A percentile compares a stretch with the other conserved stretches of the same genome.
Conservation (phyloP, 2,797 vertebrate genomes). For the Chrosomus eos region DNA sequence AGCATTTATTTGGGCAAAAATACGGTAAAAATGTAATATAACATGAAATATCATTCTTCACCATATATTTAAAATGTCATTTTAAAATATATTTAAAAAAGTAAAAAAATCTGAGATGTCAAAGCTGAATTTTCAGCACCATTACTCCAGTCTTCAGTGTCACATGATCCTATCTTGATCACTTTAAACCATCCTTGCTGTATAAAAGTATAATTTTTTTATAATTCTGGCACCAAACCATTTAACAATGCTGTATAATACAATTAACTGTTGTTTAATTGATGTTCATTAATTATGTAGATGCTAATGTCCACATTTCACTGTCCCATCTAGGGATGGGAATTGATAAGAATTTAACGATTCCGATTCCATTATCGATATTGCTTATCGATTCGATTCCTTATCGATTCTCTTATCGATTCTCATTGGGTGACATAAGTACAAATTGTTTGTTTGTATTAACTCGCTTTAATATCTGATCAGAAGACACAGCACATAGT, state of each 20-base stretch:
- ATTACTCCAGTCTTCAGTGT: neutral
- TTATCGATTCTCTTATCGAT: too few relatives aligned
- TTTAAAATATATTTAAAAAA: neutral
- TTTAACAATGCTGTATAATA: neutral
- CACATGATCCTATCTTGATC: neutral
- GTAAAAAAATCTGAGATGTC: neutral
- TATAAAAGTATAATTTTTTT: neutral
- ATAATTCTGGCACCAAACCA: neutral
- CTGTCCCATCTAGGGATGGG: too few relatives aligned
- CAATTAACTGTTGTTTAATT: neutral
- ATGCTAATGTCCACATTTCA: slow-evolving; percentile 21
- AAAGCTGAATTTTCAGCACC: neutral
- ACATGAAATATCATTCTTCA: neutral
- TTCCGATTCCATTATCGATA: too few relatives aligned
- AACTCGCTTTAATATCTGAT: too few relatives aligned
- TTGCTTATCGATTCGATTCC: too few relatives aligned
- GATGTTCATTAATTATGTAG: neutral
- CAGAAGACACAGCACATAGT: too few relatives aligned
- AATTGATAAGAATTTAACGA: too few relatives aligned
- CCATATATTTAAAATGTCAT: neutral
- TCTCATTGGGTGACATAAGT: too few relatives aligned
- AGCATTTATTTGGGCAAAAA: neutral
- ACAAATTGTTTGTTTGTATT: too few relatives aligned
- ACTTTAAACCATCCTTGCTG: neutral
- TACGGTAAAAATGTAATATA: neutral